phyloP scores from a whole-genome alignment of 2,113 vertebrate species.

The Etia nguti region DNA sequence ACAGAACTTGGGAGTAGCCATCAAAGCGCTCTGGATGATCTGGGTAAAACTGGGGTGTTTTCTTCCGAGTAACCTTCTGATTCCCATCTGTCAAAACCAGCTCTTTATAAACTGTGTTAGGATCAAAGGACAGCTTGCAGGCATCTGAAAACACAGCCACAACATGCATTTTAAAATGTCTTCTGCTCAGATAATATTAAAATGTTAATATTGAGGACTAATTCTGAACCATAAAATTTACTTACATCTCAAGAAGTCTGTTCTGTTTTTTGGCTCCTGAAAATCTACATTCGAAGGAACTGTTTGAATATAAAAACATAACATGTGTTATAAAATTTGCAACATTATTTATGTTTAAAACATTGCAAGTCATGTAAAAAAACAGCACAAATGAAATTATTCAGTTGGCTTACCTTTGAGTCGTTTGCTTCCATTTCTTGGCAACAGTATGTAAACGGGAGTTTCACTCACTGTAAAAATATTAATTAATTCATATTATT shows the following conservation, averaged over 20 bases:
- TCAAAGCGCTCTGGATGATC: constrained; percentile 78
- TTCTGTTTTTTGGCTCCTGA: constrained; percentile 69
- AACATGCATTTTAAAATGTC: not conserved
- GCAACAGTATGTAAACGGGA: constrained; percentile 69
- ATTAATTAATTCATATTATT: not conserved
- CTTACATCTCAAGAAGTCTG: constrained; percentile 75
- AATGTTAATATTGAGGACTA: not conserved
- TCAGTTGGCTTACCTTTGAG: constrained; percentile 57
- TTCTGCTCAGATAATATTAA: not conserved
- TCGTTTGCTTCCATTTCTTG: constrained; percentile 66
- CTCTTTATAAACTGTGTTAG: constrained; percentile 74
- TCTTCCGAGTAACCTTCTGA: constrained; percentile 57
- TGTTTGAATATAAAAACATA: constrained; percentile 8
- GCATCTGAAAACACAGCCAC: constrained; percentile 50
- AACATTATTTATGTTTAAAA: not conserved
- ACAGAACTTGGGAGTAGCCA: constrained; percentile 85
- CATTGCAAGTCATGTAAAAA: not conserved
- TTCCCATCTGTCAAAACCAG: constrained; percentile 68
- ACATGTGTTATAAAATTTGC: not conserved
- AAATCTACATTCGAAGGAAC: constrained; percentile 57
- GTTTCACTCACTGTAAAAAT: constrained; percentile 70
- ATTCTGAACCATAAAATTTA: not conserved
- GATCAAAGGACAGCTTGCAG: constrained; percentile 69
- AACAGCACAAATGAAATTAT: not conserved
- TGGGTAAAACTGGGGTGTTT: constrained; percentile 54